Conservation (phyloP, 37 sponge, comb jelly and placozoan genomes). For the Oopsacas minuta region DNA sequence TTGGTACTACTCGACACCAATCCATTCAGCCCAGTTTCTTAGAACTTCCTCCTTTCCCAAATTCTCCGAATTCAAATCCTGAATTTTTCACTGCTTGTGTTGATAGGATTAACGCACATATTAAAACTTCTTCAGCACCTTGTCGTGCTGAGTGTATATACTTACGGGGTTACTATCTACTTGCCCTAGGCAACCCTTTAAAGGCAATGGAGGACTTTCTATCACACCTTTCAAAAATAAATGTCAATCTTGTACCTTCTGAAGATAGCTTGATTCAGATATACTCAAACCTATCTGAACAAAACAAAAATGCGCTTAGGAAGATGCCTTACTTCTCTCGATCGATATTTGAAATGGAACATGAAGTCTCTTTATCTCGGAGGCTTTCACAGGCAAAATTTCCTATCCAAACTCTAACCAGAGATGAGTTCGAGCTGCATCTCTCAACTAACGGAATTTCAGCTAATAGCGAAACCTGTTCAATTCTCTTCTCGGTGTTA, state of each 20-base stretch:
- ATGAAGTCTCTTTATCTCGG: background rate
- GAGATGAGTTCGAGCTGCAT: background rate
- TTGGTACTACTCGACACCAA: background rate
- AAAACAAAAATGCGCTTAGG: background rate
- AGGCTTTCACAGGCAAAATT: background rate
- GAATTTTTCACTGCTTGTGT: background rate
- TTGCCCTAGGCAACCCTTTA: background rate
- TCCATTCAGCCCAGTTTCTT: background rate
- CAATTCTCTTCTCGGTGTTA: background rate
- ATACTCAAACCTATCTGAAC: background rate
- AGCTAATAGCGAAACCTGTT: background rate
- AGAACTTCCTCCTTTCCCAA: background rate
- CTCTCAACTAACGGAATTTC: background rate
- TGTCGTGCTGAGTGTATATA: conserved; percentile 7
- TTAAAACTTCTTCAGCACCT: background rate
- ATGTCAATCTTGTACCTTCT: background rate
- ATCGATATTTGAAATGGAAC: background rate
- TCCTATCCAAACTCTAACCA: background rate
- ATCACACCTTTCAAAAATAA: background rate
- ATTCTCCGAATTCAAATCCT: background rate
- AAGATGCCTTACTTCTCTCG: background rate
- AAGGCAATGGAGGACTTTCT: background rate
- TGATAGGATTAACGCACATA: background rate
- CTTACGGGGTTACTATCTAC: background rate
- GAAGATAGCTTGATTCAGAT: background rate